Evolutionary conservation across 2,888 invertebrate genomes (phyloP).

Genomic region (Plagodis dolabraria): DNA sequence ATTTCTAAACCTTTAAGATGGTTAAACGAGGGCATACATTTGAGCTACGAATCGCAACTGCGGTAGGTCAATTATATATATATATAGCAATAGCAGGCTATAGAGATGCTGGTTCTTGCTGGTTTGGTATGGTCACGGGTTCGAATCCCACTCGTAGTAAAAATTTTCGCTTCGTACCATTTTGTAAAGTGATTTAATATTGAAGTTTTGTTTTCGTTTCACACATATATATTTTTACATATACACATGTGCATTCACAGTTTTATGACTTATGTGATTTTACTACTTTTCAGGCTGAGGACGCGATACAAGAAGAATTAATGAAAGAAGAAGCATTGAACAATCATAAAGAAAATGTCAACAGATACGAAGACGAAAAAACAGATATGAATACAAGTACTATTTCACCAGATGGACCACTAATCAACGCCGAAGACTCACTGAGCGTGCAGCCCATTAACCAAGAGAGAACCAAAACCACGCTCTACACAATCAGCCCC

Average conservation of each 20-base stretch:
- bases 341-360: conserved; percentile 52
- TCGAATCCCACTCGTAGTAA: not conserved
- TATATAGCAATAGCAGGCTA: too few relatives aligned
- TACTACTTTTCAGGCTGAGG: conserved; percentile 63
- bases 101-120: too few relatives aligned
- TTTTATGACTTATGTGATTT: conserved; percentile 2
- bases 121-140: too few relatives aligned
- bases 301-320: conserved; percentile 68
- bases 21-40: too few relatives aligned
- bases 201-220: not conserved
- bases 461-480: conserved; percentile 39
- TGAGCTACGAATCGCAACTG: too few relatives aligned
- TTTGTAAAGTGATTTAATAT: not conserved
- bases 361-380: conserved; percentile 40
- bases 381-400: conserved; percentile 7
- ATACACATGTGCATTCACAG: too few relatives aligned
- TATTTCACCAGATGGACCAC: conserved; percentile 9
- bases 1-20: too few relatives aligned
- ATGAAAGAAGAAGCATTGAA: conserved; percentile 60
- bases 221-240: too few relatives aligned
- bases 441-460: conserved; percentile 64
- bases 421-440: conserved; percentile 40
- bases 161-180: not conserved
- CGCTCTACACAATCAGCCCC: conserved; percentile 62
- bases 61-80: too few relatives aligned